Evolutionary conservation across 2,797 vertebrate genomes (phyloP).

Genomic region (Glossophaga mutica): DNA sequence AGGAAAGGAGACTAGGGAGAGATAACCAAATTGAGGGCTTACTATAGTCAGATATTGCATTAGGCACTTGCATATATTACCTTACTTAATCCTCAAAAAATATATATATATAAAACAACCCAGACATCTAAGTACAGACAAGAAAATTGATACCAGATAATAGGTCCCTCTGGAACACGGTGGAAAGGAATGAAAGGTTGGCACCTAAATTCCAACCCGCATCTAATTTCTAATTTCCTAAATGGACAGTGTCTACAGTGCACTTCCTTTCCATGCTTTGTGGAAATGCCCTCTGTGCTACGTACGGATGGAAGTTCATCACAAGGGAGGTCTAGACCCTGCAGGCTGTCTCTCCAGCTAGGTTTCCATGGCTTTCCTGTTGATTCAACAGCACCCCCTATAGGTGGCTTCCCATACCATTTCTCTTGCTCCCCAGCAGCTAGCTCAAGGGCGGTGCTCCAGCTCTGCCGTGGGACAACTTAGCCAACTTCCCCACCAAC

Average conservation of each 20-base stretch:
- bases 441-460: not conserved
- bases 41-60: not conserved
- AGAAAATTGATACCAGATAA: not conserved
- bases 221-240: not conserved
- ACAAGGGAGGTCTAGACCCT: not conserved
- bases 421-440: not conserved
- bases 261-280: not conserved
- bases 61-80: not conserved
- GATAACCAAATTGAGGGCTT: not conserved
- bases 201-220: not conserved
- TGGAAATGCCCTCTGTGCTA: fast-evolving
- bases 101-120: too few species aligned
- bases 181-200: not conserved
- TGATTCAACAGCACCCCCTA: not conserved
- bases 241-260: not conserved
- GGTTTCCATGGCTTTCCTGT: not conserved
- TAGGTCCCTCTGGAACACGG: not conserved
- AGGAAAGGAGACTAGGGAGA: not conserved
- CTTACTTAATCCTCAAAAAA: not conserved
- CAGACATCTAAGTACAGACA: not conserved
- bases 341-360: not conserved
- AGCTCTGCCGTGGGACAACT: not conserved
- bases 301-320: too few species aligned
- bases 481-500: not conserved
- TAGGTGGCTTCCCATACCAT: not conserved